Base-by-base conservation (phyloP, 2,888 invertebrate genomes). In the Idaea biselata region DNA sequence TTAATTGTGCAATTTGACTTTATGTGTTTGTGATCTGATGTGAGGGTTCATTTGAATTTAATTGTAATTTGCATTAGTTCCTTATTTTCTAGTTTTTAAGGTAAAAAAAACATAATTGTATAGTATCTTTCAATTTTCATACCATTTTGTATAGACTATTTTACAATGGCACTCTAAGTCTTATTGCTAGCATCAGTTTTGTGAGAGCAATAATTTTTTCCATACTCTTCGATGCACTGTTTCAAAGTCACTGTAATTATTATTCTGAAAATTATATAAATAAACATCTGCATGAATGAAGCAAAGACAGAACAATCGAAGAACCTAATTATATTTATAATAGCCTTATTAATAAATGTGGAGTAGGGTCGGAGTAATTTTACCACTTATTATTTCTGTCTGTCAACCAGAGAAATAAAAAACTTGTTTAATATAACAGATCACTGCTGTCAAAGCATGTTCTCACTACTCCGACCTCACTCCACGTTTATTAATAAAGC, bases 1-100 rank as follows among this genome's bases (percentile, higher is more conserved):
- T 88, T 82, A 86, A 78, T 86, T 81, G 86, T 89, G 88, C 89
- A 89, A 89, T 88, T 86, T 83, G 83, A 88, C 83, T 81, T 83
- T 72, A 79, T 81, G 84, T 87, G 87, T 89, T 88, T 89, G 91
- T 90, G 92, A 92, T 92, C 91, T 90, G 90, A 91, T 87, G 88
- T 83, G 82, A 85, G 86, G 81, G 82, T 86, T 88, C 79, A 79
- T 89, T 88, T 89, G 80, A 76, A 80, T 86, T 86, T 88, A 87
- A 86, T 81, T 81, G 80, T 91, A 87, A 86, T 86, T 81, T 86
- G 81, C 87, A 89, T 89, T 82, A 89, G 92, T 92, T 92, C 92
- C 92, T 92, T 91, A 88, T 87, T 88, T 87, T 82, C 77, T 91
- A 90, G 89, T 73, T 78, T n/a, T 79, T 84, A 86, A 82, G 85